Evolutionary conservation across 2,888 invertebrate species (phyloP), one percentile per base, ranked within the genome.

Genomic region (Thera obeliscata): DNA sequence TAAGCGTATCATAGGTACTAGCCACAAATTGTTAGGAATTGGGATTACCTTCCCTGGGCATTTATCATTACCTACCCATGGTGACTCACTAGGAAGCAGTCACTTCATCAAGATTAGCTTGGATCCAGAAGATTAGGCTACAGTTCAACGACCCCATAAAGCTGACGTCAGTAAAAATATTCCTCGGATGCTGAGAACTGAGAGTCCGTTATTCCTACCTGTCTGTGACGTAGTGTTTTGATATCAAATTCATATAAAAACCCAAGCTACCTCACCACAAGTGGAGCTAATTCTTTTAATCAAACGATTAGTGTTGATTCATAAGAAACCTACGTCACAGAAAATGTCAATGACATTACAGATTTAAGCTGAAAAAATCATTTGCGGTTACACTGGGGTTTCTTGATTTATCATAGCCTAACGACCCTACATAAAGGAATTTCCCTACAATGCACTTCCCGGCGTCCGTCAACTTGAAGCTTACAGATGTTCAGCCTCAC

Each of bases 81-180:
- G 22, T 22, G 22, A 22, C 22, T 22, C 22, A 22, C 22, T 22
- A 22, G 22, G 22, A 22, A 22, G 22, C 22, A 22, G 22, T 22
- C 22, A 46, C 8, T 9, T 9, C 9, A 52, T 52, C 22, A 33
- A 52, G 52, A 52, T 52, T 52, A 58, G 54, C 54, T 11, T 38
- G n/a, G 3, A 33, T 52, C n/a, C n/a, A 36, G 55, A 38, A 38
- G 52, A 52, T 52, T 52, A 52, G 22, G 52, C 33, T 52, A 49
- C 59, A 60, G 52, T 50, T 60, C 41, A 50, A 56, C 48, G 36
- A 33, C 36, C 61, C 46, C 41, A 12, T 50, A 60, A 52, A 52
- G 35, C 41, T 43, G 43, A 43, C 43, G 43, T 43, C 43, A 43
- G 7, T 0, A 5, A 0, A 43, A 43, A 9, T 46, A 46, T 46